Base-by-base conservation (phyloP, 2,888 invertebrate species). In the Microctonus brassicae region DNA sequence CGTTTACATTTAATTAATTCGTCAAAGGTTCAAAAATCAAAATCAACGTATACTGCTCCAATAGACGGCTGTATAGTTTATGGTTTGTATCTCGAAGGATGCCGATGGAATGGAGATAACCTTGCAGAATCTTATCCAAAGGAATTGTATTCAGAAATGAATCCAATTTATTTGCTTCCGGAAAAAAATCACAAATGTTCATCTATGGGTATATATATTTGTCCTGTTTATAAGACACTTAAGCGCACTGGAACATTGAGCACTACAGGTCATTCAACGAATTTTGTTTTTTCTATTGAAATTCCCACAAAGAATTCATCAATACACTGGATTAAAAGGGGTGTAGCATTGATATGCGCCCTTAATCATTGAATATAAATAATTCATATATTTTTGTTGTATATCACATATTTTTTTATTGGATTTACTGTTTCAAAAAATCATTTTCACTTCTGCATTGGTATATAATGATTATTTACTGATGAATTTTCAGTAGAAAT, bases 61-160 rank as follows among this genome's bases (percentile, higher is more conserved):
- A 86, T 84, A 0, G 91, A 93, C 80, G 93, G 93, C 0, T 92
- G 92, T 76, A 91, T 90, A 74, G 90, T 93, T 55, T 89, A 91
- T 69, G 93, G 93, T 0, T 83, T 95, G 72, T 95, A 89, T 85
- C 84, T 95, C 63, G 95, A 95, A 85, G 95, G 95, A 0, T 93
- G 93, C n/a, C 89, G 94, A 52, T 95, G 94, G 94, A 92, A 93
- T 83, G 81, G 80, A 34, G 79, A 84, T 58, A 86, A 89, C 0
- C 86, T 93, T 0, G 90, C 90, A 39, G 93, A 93, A 83, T 92
- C 92, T 57, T 82, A 87, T 0, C 90, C 92, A 0, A 93, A 93
- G 82, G 92, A 95, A 80, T 88, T 95, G 39, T 91, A 94, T 80
- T 93, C 92, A 29, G 93, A 92, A 69, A 93, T 93, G 93, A 90